Evolutionary conservation across 2,113 vertebrate species (phyloP), one percentile per base, ranked within the genome.

Genomic region (Bubalus kerabau): DNA sequence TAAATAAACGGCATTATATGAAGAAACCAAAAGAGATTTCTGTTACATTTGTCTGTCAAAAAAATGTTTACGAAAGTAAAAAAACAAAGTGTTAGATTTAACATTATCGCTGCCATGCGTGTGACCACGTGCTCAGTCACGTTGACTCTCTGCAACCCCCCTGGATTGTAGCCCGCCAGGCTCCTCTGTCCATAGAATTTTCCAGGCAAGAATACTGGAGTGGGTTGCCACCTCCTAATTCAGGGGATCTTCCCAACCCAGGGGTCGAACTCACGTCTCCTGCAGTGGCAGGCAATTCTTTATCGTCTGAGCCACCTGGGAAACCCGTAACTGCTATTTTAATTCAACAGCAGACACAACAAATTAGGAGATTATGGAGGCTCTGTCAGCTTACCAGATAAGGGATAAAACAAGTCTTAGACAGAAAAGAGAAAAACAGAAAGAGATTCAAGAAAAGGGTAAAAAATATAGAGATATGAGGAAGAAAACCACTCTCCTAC

Each of bases 11-110:
- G 19, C 71, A 87, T n/a, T 76, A 82, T 17, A 86, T 24, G 28
- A 86, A 90, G 88, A 94, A 95, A 91, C 11, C 43, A 94, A 91
- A 96, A 52, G 24, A 87, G 43, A 64, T 9, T 94, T 64, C 14
- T 52, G 60, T n/a, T 89, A 54, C 28, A 7, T 67, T 95, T 32
- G 87, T 62, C 56, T 54, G 14, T 78, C 36, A 89, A 95, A 95
- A 56, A 36, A 14, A 83, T 12, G 8, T 71, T 57, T 88, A 86
- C 5, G 12, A 89, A 96, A 96, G 12, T 57, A 56, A 83, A 62
- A 84, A 96, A 62, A 46, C 6, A 64, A 17, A 46, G 64, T 40
- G 93, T 6, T 81, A 88, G 50, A 32, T 14, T 91, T 94, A 82
- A 76, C 5, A 86, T 50, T 86, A 82, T 82, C 30, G 56, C 59